These are phyloP conservation scores for Nautilus pompilius DNA, from an alignment of 1,140 invertebrate genomes.

Conservation along the genomic window DNA sequence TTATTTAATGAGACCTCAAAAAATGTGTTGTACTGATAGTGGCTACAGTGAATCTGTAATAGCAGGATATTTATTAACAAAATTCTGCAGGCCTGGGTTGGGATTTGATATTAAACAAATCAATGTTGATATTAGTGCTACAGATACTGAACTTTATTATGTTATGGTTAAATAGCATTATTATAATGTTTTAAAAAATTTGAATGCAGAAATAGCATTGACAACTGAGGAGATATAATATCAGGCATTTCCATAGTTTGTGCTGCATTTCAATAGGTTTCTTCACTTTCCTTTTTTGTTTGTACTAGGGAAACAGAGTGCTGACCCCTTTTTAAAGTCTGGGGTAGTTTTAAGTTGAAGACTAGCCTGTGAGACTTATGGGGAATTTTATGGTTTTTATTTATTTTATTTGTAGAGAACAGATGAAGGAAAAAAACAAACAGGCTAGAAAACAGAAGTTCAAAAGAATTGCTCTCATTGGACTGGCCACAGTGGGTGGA, in stretches of 20 bases:
- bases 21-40: too few relatives aligned
- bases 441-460: slow-evolving; percentile 61
- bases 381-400: slow-evolving; percentile 1
- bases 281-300: background rate
- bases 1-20: too few relatives aligned
- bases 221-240: too few relatives aligned
- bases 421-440: slow-evolving; percentile 50
- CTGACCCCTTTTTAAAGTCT: background rate
- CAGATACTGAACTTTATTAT: too few relatives aligned
- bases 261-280: background rate
- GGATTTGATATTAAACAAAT: too few relatives aligned
- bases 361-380: background rate
- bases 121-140: too few relatives aligned
- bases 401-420: slow-evolving; percentile 50
- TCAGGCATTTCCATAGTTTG: background rate
- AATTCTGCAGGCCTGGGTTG: too few relatives aligned
- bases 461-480: slow-evolving; percentile 66
- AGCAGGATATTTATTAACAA: too few relatives aligned
- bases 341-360: background rate
- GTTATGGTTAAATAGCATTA: too few relatives aligned
- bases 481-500: slow-evolving; percentile 66
- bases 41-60: too few relatives aligned
- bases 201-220: too few relatives aligned
- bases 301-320: background rate
- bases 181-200: too few relatives aligned